Evolutionary conservation across 92 coral and sea anemone species (phyloP).

Genomic region (Meandrina meandrites): DNA sequence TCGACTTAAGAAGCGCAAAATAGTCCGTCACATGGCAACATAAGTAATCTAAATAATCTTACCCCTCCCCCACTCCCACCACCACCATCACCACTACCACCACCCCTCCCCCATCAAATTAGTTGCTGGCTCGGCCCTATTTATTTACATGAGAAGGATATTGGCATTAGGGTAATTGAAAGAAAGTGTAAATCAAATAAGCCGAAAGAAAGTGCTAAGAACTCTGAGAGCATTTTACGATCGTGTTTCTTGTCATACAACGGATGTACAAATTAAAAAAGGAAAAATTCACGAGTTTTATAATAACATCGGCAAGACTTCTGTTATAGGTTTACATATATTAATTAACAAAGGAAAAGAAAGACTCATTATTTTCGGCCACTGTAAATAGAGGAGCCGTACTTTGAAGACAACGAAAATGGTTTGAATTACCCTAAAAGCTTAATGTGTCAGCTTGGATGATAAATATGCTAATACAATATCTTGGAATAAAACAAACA

Average conservation of each 20-base stretch:
- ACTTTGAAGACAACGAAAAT: conserved; percentile 2
- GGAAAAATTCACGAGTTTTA: background rate
- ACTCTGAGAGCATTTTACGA: background rate
- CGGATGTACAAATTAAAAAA: background rate
- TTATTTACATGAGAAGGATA: background rate
- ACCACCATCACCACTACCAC: too few species aligned
- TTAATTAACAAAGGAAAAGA: background rate
- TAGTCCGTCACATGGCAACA: background rate
- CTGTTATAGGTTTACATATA: background rate
- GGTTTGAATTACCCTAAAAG: background rate
- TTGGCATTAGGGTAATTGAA: background rate
- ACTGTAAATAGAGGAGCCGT: background rate
- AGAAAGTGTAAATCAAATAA: background rate
- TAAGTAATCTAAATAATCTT: too few species aligned
- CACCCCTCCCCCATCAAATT: background rate
- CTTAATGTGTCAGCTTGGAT: background rate
- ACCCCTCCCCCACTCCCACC: background rate
- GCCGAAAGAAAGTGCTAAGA: background rate
- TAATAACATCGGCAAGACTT: background rate
- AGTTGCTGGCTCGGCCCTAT: background rate
- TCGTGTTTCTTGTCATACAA: background rate
- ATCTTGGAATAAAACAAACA: conserved; percentile 16
- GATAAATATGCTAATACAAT: background rate
- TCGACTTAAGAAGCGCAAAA: background rate
- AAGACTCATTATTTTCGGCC: background rate